Conservation (phyloP, 2,888 invertebrate species). For the Lepidocyrtoides sp. region DNA sequence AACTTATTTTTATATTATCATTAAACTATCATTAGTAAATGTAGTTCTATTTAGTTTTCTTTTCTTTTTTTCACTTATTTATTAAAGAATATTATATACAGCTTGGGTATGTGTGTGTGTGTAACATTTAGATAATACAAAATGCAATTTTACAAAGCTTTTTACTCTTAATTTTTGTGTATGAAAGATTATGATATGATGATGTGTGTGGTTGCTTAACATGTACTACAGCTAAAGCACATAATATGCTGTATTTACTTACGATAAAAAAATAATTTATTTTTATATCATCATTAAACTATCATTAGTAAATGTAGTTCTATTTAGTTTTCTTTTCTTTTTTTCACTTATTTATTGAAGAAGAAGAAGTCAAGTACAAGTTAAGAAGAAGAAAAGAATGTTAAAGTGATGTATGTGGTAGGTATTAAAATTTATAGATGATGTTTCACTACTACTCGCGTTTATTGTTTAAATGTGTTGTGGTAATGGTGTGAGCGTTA, state of each 20-base stretch:
- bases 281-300: conserved; percentile 12
- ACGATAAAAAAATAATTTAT: not conserved
- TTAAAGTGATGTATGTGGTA: not conserved
- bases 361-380: not conserved
- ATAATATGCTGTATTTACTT: not conserved
- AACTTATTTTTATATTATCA: not conserved
- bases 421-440: not conserved
- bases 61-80: too few relatives aligned
- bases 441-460: not conserved
- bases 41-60: not conserved
- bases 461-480: too few relatives aligned
- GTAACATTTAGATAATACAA: not conserved
- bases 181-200: not conserved
- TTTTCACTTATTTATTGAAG: too few relatives aligned
- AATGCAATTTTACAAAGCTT: not conserved
- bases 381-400: too few relatives aligned
- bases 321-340: not conserved
- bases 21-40: not conserved
- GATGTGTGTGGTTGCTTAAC: conserved; percentile 8
- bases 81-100: not conserved
- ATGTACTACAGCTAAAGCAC: not conserved
- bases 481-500: too few relatives aligned
- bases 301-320: not conserved
- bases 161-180: not conserved
- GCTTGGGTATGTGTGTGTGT: not conserved